These are phyloP conservation scores for Proales similis DNA, from an alignment of 1,140 invertebrate species.

Conservation along the genomic window DNA sequence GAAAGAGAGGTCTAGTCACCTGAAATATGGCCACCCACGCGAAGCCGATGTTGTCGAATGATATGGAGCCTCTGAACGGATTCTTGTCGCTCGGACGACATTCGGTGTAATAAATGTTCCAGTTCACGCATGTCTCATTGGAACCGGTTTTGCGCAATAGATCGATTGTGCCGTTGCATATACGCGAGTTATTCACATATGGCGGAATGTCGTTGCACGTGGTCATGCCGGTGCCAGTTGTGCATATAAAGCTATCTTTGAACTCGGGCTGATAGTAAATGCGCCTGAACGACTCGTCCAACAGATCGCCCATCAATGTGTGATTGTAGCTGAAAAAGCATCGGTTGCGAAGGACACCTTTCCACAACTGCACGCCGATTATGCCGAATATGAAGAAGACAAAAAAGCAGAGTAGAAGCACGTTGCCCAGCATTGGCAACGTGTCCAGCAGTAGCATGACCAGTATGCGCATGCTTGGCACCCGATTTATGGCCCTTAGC, in stretches of 20 bases:
- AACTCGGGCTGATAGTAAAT: conserved; percentile 55
- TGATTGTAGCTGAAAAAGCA: conserved; percentile 61
- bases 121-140: conserved; percentile 72
- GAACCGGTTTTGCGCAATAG: conserved; percentile 44
- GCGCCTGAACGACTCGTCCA: conserved; percentile 15
- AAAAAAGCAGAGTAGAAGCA: conserved; percentile 95
- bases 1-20: conserved; percentile 60
- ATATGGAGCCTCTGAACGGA: conserved; percentile 97
- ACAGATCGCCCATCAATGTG: conserved; percentile 9
- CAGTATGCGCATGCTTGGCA: conserved; percentile 97
- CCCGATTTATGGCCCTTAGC: conserved; percentile 92
- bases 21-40: conserved; percentile 99
- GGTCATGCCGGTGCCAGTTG: conserved; percentile 86
- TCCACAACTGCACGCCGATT: conserved; percentile 97
- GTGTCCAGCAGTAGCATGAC: conserved; percentile 98
- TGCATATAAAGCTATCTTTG: conserved; percentile 95
- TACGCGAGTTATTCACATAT: conserved; percentile 56
- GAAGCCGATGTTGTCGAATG: conserved; percentile 97
- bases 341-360: conserved; percentile 83
- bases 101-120: conserved; percentile 96
- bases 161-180: conserved; percentile 32
- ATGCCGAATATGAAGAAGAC: conserved; percentile 99
- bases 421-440: conserved; percentile 96
- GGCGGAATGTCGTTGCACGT: conserved; percentile 76
- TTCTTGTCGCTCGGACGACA: conserved; percentile 85